Base-by-base conservation (phyloP, 37 sponge, comb jelly and placozoan species). In the Lycopodina hypogea region DNA sequence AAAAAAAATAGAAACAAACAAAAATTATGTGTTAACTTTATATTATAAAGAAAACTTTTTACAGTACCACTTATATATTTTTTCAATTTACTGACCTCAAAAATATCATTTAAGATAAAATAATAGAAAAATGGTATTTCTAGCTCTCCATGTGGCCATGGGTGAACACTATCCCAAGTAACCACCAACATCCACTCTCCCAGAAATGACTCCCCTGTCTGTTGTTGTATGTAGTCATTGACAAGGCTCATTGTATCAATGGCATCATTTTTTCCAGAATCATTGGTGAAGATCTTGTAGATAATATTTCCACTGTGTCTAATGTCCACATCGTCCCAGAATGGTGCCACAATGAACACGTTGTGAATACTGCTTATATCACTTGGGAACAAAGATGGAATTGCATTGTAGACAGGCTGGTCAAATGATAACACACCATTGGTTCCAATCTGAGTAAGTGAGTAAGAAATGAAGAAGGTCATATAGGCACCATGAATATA, bases 311-410 rank as follows among this genome's bases (percentile, higher is more conserved):
- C 90, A 32, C 3, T 75, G 24, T 26, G 71, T 30, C 81, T 32
- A n/a, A 75, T 66, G 56, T 89, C 86, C 0, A 78, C 70, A 52
- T 88, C 89, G 9, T 73, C 72, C 89, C 89, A 88, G 76, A 72
- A 88, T 21, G 89, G 89, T 34, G 89, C 89, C 45, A 88, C 65
- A 23, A 72, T 22, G 52, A 71, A 81, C 34, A 38, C 21, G 38
- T 62, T 42, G 0, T 33, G 34, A 33, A 66, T 41, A 17, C 18
- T 37, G 60, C 2, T 77, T 38, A 19, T 8, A 1, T 7, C 1
- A 11, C 74, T 53, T 50, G 82, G 74, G 53, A 82, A 82, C 4
- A 23, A 1, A n/a, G 19, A 8, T 0, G 74, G n/a, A 1, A 23
- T 1, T 4, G 56, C 30, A 26, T 4, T 17, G 38, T 72, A 73